These are phyloP conservation scores for Chinchilla lanigera DNA, from an alignment of 2,113 vertebrate genomes.

Conservation along the genomic window DNA sequence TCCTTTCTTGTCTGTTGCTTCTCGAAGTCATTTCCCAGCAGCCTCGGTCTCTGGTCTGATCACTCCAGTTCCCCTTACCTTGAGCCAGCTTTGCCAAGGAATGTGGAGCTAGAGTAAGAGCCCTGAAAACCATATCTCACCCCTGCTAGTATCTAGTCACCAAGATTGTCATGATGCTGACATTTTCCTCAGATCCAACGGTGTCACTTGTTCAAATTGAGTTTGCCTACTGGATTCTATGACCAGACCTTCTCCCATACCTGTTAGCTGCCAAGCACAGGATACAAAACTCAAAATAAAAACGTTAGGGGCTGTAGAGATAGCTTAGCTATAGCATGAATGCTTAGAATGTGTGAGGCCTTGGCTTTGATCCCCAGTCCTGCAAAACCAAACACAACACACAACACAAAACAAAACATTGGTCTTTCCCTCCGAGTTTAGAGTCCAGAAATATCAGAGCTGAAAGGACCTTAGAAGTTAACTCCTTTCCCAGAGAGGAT, in stretches of 20 bases:
- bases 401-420: not conserved
- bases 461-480: not conserved
- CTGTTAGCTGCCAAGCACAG: constrained; percentile 45
- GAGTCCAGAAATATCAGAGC: constrained; percentile 22
- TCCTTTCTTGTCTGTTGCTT: constrained; percentile 34
- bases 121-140: constrained; percentile 42
- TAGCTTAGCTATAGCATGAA: not conserved
- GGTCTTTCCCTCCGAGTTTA: constrained; percentile 46
- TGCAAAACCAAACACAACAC: not conserved
- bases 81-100: constrained; percentile 49
- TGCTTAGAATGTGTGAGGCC: not conserved
- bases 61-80: constrained; percentile 7
- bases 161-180: constrained; percentile 41
- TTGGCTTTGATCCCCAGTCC: not conserved
- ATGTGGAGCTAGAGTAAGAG: constrained; percentile 45
- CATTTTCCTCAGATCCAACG: constrained; percentile 54
- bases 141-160: constrained; percentile 57
- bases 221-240: constrained; percentile 69
- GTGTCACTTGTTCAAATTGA: constrained; percentile 67
- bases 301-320: not conserved
- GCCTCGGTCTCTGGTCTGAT: not conserved
- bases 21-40: constrained; percentile 49
- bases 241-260: constrained; percentile 49
- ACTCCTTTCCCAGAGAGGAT: constrained; percentile 24
- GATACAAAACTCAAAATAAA: constrained; percentile 47